Base-by-base conservation (phyloP, 1,140 invertebrate genomes). In the Zaprionus davidi region DNA sequence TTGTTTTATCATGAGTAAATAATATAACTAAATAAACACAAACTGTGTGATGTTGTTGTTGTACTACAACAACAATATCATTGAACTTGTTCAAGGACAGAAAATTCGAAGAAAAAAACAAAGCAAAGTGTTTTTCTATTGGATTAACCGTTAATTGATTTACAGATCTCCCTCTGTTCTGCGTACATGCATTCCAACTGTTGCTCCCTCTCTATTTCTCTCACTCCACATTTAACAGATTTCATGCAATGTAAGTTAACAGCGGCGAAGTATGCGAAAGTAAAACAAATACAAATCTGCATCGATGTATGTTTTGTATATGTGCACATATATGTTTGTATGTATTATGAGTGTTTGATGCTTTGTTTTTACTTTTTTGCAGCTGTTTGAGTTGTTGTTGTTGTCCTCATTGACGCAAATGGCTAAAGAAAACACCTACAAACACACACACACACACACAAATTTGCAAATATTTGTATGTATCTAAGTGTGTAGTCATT, bases 71-170 rank as follows among this genome's bases (percentile, higher is more conserved):
- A 68, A 67, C 31, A 53, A 76, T 72, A 87, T 83, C 84, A 76
- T 84, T 87, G 85, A 88, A 90, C 84, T 90, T 81, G 28, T 57
- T 90, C 85, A 88, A 88, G 84, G 84, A 81, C 85, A 81, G 63
- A 12, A 58, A 20, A 38, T 56, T 36, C 58, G 63, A 49, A 76
- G 66, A 44, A 65, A 60, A 64, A 75, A 46, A 38, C 28, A 56
- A 58, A 63, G 34, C n/a, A 26, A 58, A 38, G 31, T 58, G 15
- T 24, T 59, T 58, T 36, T 26, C 24, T 13, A 57, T 68, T 69
- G 34, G n/a, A 63, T 57, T 57, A 63, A 57, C 34, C 31, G 24
- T 71, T 70, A 41, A 57, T 41, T 34, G 5, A 20, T 53, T 59
- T 36, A 34, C 31, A n/a, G 49, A 71, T 44, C 15, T 22, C 31